Conservation (phyloP, 2,113 vertebrate species). For the Proterorhinus semilunaris region DNA sequence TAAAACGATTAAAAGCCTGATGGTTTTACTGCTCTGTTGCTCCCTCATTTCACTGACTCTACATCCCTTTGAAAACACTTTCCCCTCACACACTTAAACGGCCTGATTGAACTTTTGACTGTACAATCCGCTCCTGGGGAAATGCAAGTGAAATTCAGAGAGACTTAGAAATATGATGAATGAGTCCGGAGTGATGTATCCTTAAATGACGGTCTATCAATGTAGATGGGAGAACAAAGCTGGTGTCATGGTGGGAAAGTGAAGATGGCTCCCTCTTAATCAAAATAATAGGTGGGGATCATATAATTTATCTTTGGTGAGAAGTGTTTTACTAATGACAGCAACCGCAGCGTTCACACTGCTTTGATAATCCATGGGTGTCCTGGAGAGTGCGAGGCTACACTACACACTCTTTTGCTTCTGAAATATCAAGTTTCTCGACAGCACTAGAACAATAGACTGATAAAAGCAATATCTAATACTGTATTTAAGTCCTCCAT, state of each 20-base stretch:
- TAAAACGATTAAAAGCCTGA: constrained; percentile 1
- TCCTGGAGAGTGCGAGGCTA: background rate
- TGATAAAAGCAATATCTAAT: background rate
- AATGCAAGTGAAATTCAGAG: constrained; percentile 1
- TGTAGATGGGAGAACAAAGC: background rate
- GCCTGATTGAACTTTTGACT: constrained; percentile 22
- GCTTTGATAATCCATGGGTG: constrained; percentile 15
- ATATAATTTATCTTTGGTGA: background rate
- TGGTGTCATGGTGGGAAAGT: constrained; percentile 1
- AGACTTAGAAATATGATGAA: constrained; percentile 6
- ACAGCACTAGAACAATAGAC: constrained; percentile 2
- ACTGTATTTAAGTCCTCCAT: background rate
- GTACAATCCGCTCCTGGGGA: constrained; percentile 16
- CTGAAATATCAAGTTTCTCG: constrained; percentile 10
- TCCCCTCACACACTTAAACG: constrained; percentile 18
- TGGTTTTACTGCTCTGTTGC: constrained; percentile 26
- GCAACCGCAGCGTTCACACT: background rate
- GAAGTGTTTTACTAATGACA: constrained; percentile 2
- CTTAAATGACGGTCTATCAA: constrained; percentile 4
- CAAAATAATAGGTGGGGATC: constrained; percentile 5
- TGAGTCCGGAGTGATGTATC: background rate
- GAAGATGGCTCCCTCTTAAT: background rate
- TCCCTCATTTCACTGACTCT: constrained; percentile 22
- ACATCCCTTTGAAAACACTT: constrained; percentile 19
- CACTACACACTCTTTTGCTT: background rate